phyloP scores from a whole-genome alignment of 2,888 invertebrate species.

The Lathronympha strigana region DNA sequence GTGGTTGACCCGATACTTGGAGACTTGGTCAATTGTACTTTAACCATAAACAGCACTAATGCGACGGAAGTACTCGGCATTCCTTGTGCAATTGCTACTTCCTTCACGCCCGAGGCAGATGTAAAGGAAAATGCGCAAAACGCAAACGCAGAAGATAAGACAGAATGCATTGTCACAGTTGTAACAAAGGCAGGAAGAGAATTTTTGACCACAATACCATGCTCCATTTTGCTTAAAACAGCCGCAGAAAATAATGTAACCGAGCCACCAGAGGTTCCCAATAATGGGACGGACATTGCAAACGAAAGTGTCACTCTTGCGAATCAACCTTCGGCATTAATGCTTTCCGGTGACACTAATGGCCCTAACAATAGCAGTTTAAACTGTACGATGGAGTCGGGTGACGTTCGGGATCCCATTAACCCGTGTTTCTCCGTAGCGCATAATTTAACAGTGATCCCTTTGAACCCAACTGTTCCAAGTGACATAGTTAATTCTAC shows the following conservation, averaged over 20 bases:
- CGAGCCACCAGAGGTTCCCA: constrained; percentile 60
- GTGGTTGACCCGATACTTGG: constrained; percentile 69
- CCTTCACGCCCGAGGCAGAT: constrained; percentile 76
- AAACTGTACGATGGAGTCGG: constrained; percentile 62
- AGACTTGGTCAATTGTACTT: constrained; percentile 75
- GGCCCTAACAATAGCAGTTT: constrained; percentile 47
- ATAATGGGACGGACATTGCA: constrained; percentile 49
- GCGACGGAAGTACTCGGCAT: constrained; percentile 76
- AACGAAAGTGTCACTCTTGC: constrained; percentile 48
- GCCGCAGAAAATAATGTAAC: constrained; percentile 80
- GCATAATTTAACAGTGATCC: constrained; percentile 73
- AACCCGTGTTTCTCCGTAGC: constrained; percentile 72
- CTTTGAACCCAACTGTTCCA: constrained; percentile 50
- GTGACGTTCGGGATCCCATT: constrained; percentile 69
- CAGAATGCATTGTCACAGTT: constrained; percentile 77
- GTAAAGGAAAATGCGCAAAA: constrained; percentile 63
- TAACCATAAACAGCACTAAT: constrained; percentile 71
- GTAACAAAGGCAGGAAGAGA: constrained; percentile 72
- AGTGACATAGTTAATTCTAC: constrained; percentile 29
- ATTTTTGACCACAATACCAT: constrained; percentile 78
- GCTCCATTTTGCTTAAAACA: constrained; percentile 72
- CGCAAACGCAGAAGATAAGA: constrained; percentile 63
- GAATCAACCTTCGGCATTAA: constrained; percentile 58
- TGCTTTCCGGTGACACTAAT: constrained; percentile 51
- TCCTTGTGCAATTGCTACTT: constrained; percentile 80